phyloP scores from a whole-genome alignment of 92 coral and sea anemone species.

The Desmophyllum pertusum region DNA sequence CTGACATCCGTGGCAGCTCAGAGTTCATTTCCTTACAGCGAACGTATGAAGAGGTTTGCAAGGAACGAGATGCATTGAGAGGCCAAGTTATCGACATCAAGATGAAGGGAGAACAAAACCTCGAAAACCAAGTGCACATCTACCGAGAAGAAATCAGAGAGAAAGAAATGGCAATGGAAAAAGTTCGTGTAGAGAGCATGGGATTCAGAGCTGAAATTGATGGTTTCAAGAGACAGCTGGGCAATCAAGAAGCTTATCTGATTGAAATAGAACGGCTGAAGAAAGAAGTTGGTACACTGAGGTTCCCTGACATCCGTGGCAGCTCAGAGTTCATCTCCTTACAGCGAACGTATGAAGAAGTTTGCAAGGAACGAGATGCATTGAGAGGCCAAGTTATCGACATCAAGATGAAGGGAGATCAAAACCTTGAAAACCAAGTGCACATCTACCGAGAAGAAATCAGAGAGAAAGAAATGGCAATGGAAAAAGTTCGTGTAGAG shows the following conservation, averaged over 20 bases:
- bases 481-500: neutral
- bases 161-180: neutral
- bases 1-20: slow-evolving; percentile 2
- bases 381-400: neutral
- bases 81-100: slow-evolving; percentile 32
- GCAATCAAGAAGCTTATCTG: neutral
- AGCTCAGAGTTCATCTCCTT: slow-evolving; percentile 3
- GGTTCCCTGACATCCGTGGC: slow-evolving; percentile 10
- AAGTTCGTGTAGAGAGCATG: neutral
- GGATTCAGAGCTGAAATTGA: slow-evolving; percentile 9
- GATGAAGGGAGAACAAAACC: neutral
- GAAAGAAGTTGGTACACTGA: slow-evolving; percentile 9
- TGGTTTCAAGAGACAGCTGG: slow-evolving; percentile 12
- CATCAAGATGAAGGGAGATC: slow-evolving; percentile 1
- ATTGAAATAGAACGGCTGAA: slow-evolving; percentile 5
- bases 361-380: slow-evolving; percentile 6
- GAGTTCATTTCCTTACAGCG: neutral
- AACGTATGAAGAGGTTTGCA: slow-evolving; percentile 17
- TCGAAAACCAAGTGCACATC: neutral
- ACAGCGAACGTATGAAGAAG: slow-evolving; percentile 13
- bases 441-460: neutral
- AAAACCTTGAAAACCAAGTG: neutral
- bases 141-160: slow-evolving; percentile 17
- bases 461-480: neutral
- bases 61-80: slow-evolving; percentile 37